Base-by-base conservation (phyloP, 2,888 invertebrate genomes). In the Drosophila nigritarsus region DNA sequence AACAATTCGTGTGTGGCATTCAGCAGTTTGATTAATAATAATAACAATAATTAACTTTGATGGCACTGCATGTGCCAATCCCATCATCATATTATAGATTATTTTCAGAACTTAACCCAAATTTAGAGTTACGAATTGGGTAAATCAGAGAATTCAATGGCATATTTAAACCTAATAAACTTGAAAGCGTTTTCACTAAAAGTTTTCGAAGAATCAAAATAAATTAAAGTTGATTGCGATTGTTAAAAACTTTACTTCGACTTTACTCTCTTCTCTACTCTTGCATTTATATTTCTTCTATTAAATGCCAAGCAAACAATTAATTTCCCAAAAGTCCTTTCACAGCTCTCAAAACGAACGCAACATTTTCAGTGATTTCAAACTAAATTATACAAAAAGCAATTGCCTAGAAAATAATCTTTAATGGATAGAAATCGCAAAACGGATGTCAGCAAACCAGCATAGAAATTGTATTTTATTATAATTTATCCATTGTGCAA, bases 401-500 rank as follows among this genome's bases (percentile, higher is more conserved):
- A 32, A 24, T 20, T 61, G 36, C 13, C 18, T 11, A 0, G 15
- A 38, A 36, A 30, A 62, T 9, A 11, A 13, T 29, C 15, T n/a
- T 7, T 29, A 9, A 55, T 62, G 34, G 32, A 24, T 24, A 11
- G 2, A 9, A 5, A 36, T 13, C 32, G 13, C 7, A 29, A 27
- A n/a, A 8, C 11, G 55, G 9, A 24, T 48, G 36, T 32, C 32
- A 67, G 53, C 4, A 27, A 36, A 29, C 20, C 24, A 18, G 3
- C n/a, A 30, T 27, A 9, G 0, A 15, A 6, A 29, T 40, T 15
- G 34, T 38, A 49, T 40, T 11, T 20, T 13, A 42, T 51, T 48
- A 42, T 65, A 56, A 53, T 40, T 67, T 20, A 60, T 27, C 2
- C 24, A 54, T 29, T 55, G 38, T 34, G n/a, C 30, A 42, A 8